Evolutionary conservation across 2,797 vertebrate genomes (phyloP).

Genomic region (Fratercula arctica): DNA sequence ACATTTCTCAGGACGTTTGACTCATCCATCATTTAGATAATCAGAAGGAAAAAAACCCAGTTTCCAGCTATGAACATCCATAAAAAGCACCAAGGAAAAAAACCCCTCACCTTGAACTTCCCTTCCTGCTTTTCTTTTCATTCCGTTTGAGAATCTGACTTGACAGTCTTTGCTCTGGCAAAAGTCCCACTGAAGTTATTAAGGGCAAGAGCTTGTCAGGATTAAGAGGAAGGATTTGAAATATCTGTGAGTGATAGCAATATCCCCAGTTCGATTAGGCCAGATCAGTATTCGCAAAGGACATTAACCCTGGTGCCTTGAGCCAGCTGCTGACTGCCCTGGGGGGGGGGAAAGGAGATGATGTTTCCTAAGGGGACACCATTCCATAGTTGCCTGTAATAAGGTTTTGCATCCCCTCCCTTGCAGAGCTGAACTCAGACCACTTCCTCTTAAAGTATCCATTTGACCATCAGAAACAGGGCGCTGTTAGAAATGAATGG

Average conservation of each 20-base stretch:
- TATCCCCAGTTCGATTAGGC: constrained; percentile 43
- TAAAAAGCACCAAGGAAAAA: constrained; percentile 30
- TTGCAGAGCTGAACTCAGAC: neutral
- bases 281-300: neutral
- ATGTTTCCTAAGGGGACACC: neutral
- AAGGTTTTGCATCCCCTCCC: neutral
- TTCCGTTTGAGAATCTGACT: constrained; percentile 50
- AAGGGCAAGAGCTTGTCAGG: constrained; percentile 67
- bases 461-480: neutral
- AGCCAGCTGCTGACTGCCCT: constrained; percentile 26
- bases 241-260: constrained; percentile 60
- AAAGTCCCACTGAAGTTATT: constrained; percentile 67
- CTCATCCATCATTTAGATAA: constrained; percentile 61
- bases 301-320: constrained; percentile 47
- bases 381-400: neutral
- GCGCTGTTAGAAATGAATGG: fast-evolving
- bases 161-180: constrained; percentile 65
- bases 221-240: constrained; percentile 66
- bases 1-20: constrained; percentile 13
- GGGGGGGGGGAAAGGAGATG: neutral
- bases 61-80: constrained; percentile 45
- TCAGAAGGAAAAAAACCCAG: neutral
- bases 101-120: constrained; percentile 56
- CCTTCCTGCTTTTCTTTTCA: constrained; percentile 55
- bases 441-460: neutral